These are phyloP conservation scores for Rhopalosiphum nymphaeae DNA, from an alignment of 2,888 invertebrate genomes.

Conservation along the genomic window DNA sequence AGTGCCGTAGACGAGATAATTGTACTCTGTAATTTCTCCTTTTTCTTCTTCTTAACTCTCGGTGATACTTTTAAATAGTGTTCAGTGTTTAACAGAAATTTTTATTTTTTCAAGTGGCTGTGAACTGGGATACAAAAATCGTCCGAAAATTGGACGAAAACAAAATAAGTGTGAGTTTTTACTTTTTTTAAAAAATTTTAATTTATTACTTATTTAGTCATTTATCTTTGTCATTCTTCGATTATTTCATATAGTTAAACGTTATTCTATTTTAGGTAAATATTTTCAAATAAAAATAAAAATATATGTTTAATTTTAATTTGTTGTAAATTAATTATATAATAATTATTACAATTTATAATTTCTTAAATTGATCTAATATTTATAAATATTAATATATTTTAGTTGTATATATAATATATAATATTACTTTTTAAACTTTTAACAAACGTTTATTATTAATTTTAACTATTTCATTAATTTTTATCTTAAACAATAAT, in stretches of 20 bases:
- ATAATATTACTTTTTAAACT: not conserved
- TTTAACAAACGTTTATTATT: not conserved
- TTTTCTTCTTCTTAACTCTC: constrained; percentile 24
- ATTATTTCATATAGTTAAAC: not conserved
- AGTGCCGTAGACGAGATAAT: constrained; percentile 57
- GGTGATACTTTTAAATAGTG: constrained; percentile 34
- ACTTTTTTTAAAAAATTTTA: not conserved
- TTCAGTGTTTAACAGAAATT: constrained; percentile 51
- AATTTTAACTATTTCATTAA: not conserved
- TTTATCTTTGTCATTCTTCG: not conserved
- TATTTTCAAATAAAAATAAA: not conserved
- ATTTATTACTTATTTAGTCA: not conserved
- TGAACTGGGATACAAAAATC: constrained; percentile 31
- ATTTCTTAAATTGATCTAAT: not conserved
- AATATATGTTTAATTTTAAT: not conserved
- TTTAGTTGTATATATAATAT: not conserved
- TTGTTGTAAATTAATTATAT: not conserved
- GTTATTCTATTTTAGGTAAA: not conserved
- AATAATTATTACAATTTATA: not conserved
- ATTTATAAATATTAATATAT: not conserved
- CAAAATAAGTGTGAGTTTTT: constrained; percentile 39
- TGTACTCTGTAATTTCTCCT: constrained; percentile 53
- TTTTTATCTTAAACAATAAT: not conserved
- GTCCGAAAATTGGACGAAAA: constrained; percentile 57
- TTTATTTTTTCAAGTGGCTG: constrained; percentile 53